Base-by-base conservation (phyloP, 2,888 invertebrate species). In the Marasmarcha lunaedactyla region DNA sequence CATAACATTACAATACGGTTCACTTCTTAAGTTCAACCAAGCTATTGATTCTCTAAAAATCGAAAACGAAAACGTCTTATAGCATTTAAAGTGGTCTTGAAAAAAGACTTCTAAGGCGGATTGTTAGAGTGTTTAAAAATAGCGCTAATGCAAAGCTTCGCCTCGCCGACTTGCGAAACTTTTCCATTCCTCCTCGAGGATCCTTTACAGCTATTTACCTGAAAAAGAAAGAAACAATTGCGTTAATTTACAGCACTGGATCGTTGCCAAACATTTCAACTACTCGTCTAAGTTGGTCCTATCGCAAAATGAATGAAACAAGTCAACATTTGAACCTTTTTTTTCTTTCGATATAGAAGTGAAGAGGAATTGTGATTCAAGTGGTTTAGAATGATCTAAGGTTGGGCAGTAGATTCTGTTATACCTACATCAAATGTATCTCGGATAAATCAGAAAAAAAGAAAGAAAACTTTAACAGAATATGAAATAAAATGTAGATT, bases 201-300 rank as follows among this genome's bases (percentile, higher is more conserved):
- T 62, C 63, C 68, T 67, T 69, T 68, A 69, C 67, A 71, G 64
- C 68, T 68, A 74, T 74, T 83, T 81, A 81, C 81, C 81, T 81
- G 81, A 68, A 76, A 83, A 79, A 79, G 77, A 56, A 69, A 62
- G 71, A 78, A 70, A 71, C 69, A 68, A 60, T 52, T 49, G 57
- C 62, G 71, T 83, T 78, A 81, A 79, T 81, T 79, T 78, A 81
- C 73, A 62, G 67, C 67, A 48, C 65, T 81, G 81, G 79, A 71
- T 45, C 52, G 39, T 46, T 45, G 81, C 81, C 81, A 83, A 77
- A 69, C 67, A 81, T 78, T 78, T 78, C 71, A 74, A 78, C 67
- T 67, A 71, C 69, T 58, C 66, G 66, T 77, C 76, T 74, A 72
- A 71, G 67, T 73, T 65, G 60, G 71, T 70, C 66, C 59, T 65